Evolutionary conservation across 2,888 invertebrate species (phyloP).

Genomic region (Disparrhopalites patrizii): DNA sequence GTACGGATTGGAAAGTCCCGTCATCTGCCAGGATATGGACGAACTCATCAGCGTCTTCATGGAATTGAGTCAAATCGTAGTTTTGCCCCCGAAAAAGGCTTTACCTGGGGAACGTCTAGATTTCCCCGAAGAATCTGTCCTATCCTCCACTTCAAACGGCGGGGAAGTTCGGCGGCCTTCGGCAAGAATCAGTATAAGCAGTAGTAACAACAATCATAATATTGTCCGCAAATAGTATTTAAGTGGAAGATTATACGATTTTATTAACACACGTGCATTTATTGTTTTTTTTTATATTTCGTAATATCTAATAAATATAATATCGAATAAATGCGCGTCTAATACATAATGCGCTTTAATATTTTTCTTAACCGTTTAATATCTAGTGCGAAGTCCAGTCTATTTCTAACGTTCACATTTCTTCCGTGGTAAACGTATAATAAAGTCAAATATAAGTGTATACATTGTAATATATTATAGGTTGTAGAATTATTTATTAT

Average conservation of each 20-base stretch:
- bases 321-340: no score
- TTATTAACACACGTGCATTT: background rate
- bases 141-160: background rate
- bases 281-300: background rate
- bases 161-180: background rate
- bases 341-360: no score
- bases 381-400: no score
- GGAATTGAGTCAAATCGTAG: background rate
- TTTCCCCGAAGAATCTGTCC: no score
- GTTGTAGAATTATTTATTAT: no score
- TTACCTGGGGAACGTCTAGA: background rate
- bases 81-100: background rate
- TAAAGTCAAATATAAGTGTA: no score
- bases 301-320: no score
- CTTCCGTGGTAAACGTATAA: no score
- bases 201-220: background rate
- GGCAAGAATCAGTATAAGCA: background rate
- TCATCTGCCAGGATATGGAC: background rate
- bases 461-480: no score
- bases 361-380: no score
- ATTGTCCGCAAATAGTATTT: conserved; percentile 6
- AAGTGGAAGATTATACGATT: conserved; percentile 6
- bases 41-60: background rate
- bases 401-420: no score
- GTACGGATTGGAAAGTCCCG: conserved; percentile 6